These are phyloP conservation scores for Oenanthe oenanthe DNA, from an alignment of 2,113 vertebrate genomes.

Conservation along the genomic window DNA sequence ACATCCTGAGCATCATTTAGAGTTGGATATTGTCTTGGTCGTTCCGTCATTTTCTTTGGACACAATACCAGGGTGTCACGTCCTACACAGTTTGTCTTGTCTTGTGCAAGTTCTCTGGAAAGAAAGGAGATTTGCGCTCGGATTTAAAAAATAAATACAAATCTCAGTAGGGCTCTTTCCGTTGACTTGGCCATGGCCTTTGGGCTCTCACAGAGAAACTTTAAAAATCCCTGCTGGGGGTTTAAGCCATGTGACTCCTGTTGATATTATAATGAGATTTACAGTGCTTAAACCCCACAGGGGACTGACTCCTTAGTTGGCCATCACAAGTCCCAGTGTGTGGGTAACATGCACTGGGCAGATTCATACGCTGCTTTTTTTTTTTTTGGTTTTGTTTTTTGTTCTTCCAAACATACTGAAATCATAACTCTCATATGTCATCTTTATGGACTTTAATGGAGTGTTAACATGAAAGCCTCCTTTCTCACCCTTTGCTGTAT, in stretches of 20 bases:
- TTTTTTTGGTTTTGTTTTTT: not conserved
- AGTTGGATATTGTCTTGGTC: not conserved
- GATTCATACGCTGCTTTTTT: not conserved
- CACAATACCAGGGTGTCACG: not conserved
- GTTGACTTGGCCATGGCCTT: conserved; percentile 51
- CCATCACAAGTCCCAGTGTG: not conserved
- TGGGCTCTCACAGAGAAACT: conserved; percentile 43
- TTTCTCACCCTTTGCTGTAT: not conserved
- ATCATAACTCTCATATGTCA: not conserved
- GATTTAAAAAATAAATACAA: conserved; percentile 62
- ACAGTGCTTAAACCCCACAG: conserved; percentile 41
- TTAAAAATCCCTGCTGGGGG: conserved; percentile 56
- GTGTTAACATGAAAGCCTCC: not conserved
- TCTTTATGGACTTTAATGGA: not conserved
- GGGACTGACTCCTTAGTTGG: conserved; percentile 27
- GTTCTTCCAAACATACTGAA: not conserved
- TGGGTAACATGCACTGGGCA: not conserved
- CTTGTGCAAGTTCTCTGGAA: conserved; percentile 42
- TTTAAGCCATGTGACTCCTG: conserved; percentile 54
- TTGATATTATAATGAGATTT: conserved; percentile 57
- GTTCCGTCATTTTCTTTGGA: conserved; percentile 18
- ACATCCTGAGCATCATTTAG: not conserved
- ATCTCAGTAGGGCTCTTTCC: conserved; percentile 45
- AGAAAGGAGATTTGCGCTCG: conserved; percentile 50
- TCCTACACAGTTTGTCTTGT: conserved; percentile 45